These are phyloP conservation scores for Slavum lentiscoides DNA, from an alignment of 2,888 invertebrate species.

Conservation along the genomic window DNA sequence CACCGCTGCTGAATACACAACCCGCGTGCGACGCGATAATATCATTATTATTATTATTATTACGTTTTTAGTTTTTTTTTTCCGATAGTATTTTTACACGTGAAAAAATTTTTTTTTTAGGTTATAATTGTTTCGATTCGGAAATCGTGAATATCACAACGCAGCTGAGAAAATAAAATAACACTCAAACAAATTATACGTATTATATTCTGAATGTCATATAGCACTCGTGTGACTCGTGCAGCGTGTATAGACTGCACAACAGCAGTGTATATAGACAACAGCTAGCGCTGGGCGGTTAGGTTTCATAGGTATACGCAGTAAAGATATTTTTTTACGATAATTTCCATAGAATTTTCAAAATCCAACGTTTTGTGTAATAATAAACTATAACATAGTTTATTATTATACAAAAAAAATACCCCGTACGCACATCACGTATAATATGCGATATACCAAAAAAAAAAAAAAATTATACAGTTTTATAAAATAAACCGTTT, in stretches of 20 bases:
- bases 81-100: too few species aligned
- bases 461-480: background rate
- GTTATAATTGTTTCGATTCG: background rate
- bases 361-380: background rate
- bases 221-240: too few species aligned
- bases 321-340: background rate
- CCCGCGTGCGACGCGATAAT: too few species aligned
- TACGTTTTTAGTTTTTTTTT: too few species aligned
- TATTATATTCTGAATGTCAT: too few species aligned
- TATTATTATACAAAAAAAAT: too few species aligned
- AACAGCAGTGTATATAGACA: too few species aligned
- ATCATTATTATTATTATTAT: too few species aligned
- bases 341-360: background rate
- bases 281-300: too few species aligned
- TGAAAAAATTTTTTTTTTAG: background rate
- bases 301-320: too few species aligned
- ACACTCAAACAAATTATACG: background rate
- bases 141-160: background rate
- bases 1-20: too few species aligned
- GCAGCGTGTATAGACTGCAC: too few species aligned
- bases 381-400: background rate
- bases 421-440: background rate
- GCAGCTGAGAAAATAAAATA: slow-evolving; percentile 1
- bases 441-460: background rate
- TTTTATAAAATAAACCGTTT: background rate